Conservation (phyloP, 2,113 vertebrate species). For the Merops nubicus region DNA sequence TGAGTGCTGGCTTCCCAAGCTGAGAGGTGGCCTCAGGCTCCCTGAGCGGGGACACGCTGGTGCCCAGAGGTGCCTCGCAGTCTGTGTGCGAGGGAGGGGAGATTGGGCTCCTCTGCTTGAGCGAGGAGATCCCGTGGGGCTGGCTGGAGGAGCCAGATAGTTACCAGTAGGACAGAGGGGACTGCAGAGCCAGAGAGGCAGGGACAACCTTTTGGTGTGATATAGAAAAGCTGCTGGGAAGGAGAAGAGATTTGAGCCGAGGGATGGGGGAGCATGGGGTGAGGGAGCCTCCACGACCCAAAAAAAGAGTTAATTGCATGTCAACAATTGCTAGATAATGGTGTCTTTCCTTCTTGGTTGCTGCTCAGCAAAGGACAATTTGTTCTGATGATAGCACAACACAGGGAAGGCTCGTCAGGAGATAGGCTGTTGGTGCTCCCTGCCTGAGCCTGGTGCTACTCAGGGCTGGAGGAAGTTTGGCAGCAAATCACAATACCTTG, state of each 20-base stretch:
- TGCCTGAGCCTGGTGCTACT: neutral
- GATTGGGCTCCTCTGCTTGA: accelerated
- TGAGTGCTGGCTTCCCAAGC: neutral
- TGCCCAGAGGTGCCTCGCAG: neutral
- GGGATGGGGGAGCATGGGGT: neutral
- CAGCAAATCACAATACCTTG: neutral
- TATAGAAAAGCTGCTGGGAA: neutral
- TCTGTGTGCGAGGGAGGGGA: accelerated
- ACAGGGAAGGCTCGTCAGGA: neutral
- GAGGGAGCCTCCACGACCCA: neutral
- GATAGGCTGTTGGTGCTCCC: neutral
- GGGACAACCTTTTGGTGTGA: neutral
- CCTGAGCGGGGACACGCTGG: neutral
- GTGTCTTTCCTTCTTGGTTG: neutral
- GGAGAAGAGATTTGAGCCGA: neutral
- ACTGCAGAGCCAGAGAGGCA: neutral
- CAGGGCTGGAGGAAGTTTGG: slow-evolving; percentile 6
- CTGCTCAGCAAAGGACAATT: slow-evolving; percentile 4
- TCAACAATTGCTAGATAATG: slow-evolving; percentile 30
- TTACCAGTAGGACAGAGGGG: neutral
- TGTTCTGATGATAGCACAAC: slow-evolving; percentile 21
- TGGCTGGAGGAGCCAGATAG: neutral
- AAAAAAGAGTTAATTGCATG: neutral
- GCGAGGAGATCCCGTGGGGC: neutral
- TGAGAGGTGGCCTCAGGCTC: neutral